A percentile compares a stretch with the other conserved stretches of the same genome.
Conservation (phyloP, 2,797 vertebrate species). For the Cynodonichthys magdalenae region DNA sequence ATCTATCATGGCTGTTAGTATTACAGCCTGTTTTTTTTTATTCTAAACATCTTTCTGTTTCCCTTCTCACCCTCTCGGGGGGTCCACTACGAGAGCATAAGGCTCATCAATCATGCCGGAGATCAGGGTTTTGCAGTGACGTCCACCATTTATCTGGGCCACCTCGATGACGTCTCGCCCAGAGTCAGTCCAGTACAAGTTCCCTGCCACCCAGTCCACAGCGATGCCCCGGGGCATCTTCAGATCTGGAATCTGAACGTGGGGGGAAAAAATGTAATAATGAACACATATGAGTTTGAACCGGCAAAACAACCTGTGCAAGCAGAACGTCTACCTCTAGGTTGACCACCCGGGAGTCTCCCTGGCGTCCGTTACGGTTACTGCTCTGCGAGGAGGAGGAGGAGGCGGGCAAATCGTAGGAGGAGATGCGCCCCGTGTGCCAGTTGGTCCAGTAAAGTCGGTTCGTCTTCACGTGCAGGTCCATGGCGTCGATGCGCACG, state of each 20-base stretch:
- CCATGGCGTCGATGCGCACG: constrained; percentile 96
- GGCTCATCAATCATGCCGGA: constrained; percentile 98
- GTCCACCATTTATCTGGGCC: constrained; percentile 90
- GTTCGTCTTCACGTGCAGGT: constrained; percentile 91
- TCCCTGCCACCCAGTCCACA: constrained; percentile 96
- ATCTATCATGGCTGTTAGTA: background rate
- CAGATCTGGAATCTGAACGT: constrained; percentile 88
- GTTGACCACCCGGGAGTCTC: constrained; percentile 85
- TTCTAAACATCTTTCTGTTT: background rate
- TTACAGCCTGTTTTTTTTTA: background rate
- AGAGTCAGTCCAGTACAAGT: constrained; percentile 97
- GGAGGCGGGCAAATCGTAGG: constrained; percentile 84
- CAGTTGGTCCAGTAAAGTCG: constrained; percentile 98
- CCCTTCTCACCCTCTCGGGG: constrained; percentile 85
- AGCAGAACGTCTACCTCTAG: constrained; percentile 78
- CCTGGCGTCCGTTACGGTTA: constrained; percentile 90
- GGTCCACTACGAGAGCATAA: constrained; percentile 94
- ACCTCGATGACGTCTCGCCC: constrained; percentile 95
- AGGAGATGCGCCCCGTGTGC: constrained; percentile 94
- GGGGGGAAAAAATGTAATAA: background rate
- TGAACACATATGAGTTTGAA: background rate
- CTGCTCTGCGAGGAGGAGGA: constrained; percentile 71
- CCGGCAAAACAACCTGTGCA: background rate
- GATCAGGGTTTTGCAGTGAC: constrained; percentile 93
- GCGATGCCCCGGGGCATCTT: constrained; percentile 96